phyloP scores from a whole-genome alignment of 2,888 invertebrate genomes.

The Eupelmus urozonus region DNA sequence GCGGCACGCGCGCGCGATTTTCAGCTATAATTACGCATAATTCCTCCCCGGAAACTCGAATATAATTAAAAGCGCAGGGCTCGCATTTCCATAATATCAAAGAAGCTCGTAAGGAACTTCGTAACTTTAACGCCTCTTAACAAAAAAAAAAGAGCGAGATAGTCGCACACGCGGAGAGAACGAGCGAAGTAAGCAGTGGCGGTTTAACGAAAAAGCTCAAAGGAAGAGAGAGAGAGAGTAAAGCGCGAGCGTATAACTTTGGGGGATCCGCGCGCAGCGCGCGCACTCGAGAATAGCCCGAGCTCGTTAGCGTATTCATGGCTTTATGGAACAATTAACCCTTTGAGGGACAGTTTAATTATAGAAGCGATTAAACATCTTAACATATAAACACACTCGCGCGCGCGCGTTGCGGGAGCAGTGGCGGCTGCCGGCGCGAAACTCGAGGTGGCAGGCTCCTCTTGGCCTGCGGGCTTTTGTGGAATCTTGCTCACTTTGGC shows the following conservation, averaged over 20 bases:
- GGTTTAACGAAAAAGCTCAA: constrained; percentile 38
- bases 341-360: constrained; percentile 78
- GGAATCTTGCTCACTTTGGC: neutral
- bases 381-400: constrained; percentile 75
- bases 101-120: constrained; percentile 47
- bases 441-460: constrained; percentile 68
- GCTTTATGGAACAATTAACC: constrained; percentile 77
- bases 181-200: constrained; percentile 32
- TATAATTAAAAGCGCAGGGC: constrained; percentile 51
- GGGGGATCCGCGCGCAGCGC: constrained; percentile 37
- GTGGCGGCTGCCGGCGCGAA: no score
- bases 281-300: constrained; percentile 58
- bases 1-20: constrained; percentile 23
- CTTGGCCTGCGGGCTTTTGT: neutral
- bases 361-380: constrained; percentile 77
- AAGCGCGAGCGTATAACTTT: constrained; percentile 61
- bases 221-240: constrained; percentile 60
- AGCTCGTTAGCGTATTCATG: constrained; percentile 77
- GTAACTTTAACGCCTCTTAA: constrained; percentile 43
- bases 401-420: constrained; percentile 57
- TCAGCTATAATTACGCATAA: constrained; percentile 53
- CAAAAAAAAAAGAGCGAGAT: constrained; percentile 33
- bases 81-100: constrained; percentile 51
- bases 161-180: constrained; percentile 40
- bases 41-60: constrained; percentile 27